Base-by-base conservation (phyloP, 2,113 vertebrate genomes). In the Callipepla squamata region DNA sequence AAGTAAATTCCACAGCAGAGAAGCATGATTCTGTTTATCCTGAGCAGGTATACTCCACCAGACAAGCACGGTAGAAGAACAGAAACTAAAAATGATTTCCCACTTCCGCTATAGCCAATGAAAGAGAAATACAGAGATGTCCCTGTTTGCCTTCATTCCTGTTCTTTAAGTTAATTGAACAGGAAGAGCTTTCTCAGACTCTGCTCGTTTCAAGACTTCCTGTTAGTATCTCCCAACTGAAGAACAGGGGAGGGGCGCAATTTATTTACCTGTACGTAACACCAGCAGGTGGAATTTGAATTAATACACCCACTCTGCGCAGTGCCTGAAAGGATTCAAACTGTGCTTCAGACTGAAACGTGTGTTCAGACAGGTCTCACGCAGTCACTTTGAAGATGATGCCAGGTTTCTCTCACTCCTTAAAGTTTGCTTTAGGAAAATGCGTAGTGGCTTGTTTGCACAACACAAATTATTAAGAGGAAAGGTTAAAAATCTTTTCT, bases 241-340 rank as follows among this genome's bases (percentile, higher is more conserved):
- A 95, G 84, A 90, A 91, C 59, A 87, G 59, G 96, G 97, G 98
- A 97, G 98, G 97, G 98, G 97, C 95, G 84, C 92, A 55, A 89
- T 94, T 95, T 96, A 95, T 97, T 94, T 96, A 95, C 95, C 94
- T 92, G 63, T 51, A 95, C 90, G 67, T 90, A 87, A 94, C 72
- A 91, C 32, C 72, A 91, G 96, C 96, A 97, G 96, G 97, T 97
- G 96, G 92, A 96, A 95, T 95, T 74, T 96, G 96, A 97, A 94
- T 95, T 89, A 81, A 92, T 40, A 95, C 96, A 55, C 97, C 97
- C 97, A 97, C 75, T 87, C 61, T 44, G 77, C 68, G 97, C 97
- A 96, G 95, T 84, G 98, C 95, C 96, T 88, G 95, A 97, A 98
- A 95, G 94, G 98, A 98, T 97, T 97, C 89, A 88, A 85, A 94